Conservation (phyloP, 2,797 vertebrate species). For the Takifugu rubripes region DNA sequence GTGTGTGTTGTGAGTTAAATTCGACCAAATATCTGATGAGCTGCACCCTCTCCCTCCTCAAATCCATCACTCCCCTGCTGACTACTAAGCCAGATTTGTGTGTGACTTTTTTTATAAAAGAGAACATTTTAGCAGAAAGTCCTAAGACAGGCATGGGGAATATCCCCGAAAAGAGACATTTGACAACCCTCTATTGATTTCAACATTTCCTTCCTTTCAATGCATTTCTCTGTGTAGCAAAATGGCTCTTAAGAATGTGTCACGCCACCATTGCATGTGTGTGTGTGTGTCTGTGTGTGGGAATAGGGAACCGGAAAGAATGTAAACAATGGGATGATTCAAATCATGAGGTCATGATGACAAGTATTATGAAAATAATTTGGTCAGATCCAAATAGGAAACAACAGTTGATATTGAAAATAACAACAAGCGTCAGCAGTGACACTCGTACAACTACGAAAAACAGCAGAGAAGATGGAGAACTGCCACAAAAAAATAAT, state of each 20-base stretch:
- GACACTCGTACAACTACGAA: too few relatives aligned
- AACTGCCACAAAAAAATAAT: too few relatives aligned
- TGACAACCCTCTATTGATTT: slow-evolving; percentile 23
- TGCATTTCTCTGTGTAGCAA: slow-evolving; percentile 51
- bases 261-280: background rate
- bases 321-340: background rate
- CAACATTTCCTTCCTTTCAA: slow-evolving; percentile 40
- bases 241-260: slow-evolving; percentile 12
- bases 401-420: too few relatives aligned
- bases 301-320: background rate
- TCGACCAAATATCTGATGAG: slow-evolving; percentile 27
- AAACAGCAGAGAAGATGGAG: too few relatives aligned
- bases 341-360: background rate
- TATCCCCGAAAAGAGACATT: slow-evolving; percentile 19
- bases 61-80: background rate
- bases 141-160: background rate
- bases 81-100: slow-evolving; percentile 1
- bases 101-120: background rate
- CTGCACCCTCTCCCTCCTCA: background rate
- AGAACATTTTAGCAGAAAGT: slow-evolving; percentile 3
- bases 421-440: too few relatives aligned
- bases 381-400: too few relatives aligned
- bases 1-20: slow-evolving; percentile 13
- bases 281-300: background rate
- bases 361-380: too few relatives aligned